Conservation (phyloP, 2,888 invertebrate species). For the Cataglyphis altisquamis region DNA sequence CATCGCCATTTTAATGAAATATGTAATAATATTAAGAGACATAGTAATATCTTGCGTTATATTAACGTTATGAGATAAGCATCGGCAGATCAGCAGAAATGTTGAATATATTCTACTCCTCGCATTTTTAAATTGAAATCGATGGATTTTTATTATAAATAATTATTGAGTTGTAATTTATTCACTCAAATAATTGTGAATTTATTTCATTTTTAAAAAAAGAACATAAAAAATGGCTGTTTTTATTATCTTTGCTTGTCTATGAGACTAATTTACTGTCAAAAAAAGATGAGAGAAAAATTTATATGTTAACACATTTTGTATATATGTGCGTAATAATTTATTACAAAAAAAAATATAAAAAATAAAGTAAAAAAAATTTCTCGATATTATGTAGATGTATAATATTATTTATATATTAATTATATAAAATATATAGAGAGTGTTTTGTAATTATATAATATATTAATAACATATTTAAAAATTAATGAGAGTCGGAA, state of each 20-base stretch:
- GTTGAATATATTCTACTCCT: not conserved
- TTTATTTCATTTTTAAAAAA: not conserved
- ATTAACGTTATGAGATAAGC: not conserved
- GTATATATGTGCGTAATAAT: not conserved
- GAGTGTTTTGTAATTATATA: not conserved
- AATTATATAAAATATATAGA: not conserved
- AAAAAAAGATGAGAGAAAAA: not conserved
- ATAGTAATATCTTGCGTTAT: not conserved
- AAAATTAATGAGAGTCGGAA: not conserved
- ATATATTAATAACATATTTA: not conserved
- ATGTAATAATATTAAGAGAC: not conserved
- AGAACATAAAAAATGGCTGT: not conserved
- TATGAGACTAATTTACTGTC: not conserved
- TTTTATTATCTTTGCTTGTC: not conserved
- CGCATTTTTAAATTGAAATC: not conserved
- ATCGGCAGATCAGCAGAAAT: not conserved
- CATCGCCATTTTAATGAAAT: not conserved
- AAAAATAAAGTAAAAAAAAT: not conserved
- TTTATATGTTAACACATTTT: not conserved
- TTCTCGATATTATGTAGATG: not conserved
- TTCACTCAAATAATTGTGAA: not conserved
- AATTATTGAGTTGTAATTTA: not conserved
- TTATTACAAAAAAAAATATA: constrained; percentile 10
- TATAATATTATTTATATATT: not conserved
- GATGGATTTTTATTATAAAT: no score